Evolutionary conservation across 2,888 invertebrate genomes (phyloP), one percentile per base, ranked within the genome.

Genomic region (Sphaerophoria taeniata): DNA sequence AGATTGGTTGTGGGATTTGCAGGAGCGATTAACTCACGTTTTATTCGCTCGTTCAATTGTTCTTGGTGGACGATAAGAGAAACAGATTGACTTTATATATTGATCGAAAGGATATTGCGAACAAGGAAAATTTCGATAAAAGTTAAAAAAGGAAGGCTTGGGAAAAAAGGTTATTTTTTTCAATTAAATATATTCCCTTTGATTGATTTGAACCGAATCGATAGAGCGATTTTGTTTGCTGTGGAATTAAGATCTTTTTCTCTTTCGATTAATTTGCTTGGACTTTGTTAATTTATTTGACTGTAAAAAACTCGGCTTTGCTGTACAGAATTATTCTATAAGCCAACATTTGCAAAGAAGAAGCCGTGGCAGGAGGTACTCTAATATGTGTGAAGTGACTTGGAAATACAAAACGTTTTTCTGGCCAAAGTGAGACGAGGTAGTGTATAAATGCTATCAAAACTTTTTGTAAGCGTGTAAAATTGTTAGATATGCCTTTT

Each of bases 1-100:
- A 76, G 85, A 81, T 73, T 76, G 85, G 76, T 81, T 85, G 55
- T 69, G 81, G 81, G 81, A 81, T 81, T 85, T 85, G 56, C 77
- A 73, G 63, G n/a, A 69, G 70, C 85, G 85, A 81, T 81, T 76
- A 85, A 81, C 85, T 81, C 73, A 81, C 76, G 72, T 81, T 76
- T 72, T 76, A 81, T 81, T 76, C 72, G 63, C 70, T 81, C 31
- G 7, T 67, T 80, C 69, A 74, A 33, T 63, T 24, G 65, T 34
- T 49, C 49, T 65, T 56, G 79, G 67, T 67, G 53, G 53, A 39
- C 77, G 82, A 73, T 63, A 55, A 47, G 9, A 11, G 33, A 39
- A 45, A 34, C 45, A 51, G 47, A 74, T 70, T 74, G 73, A 78
- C 83, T 79, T 79, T 24, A 77, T 72, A 77, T 77, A 67, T 67